Evolutionary conservation across 2,888 invertebrate species (phyloP), one percentile per base, ranked within the genome.

Genomic region (Cryptus armator): DNA sequence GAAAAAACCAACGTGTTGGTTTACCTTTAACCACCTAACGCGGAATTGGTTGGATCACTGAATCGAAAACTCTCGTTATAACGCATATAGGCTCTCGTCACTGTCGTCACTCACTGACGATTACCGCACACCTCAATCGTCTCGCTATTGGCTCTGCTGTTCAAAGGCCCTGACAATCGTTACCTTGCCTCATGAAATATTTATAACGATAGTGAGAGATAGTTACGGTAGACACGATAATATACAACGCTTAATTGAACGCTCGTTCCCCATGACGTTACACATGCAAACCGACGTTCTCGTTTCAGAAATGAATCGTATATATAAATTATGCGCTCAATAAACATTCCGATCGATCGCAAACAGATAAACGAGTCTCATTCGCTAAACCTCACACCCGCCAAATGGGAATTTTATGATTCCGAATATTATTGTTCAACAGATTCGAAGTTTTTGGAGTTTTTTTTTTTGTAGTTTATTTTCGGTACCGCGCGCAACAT

Each of bases 161-260:
- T 59, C 62, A 81, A 81, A 72, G 56, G 51, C 59, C 14, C 62
- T 62, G 72, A 67, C 46, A 64, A 83, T 81, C 24, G 68, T 77
- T 81, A 32, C 46, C 59, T 72, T 56, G 53, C 51, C 67, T 85
- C 59, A 81, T 85, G 74, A 74, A 85, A 86, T 85, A 85, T 85
- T 85, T 81, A 64, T 78, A 76, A 83, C 44, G 68, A 67, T 75
- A 64, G 66, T 75, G 53, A 70, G 37, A 43, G 16, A 75, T 67
- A 70, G 64, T 53, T 75, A 68, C 44, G 79, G 70, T 71, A 67
- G 66, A 71, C 67, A 66, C 71, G 81, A 76, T 82, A 77, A 76
- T 80, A 67, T 53, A 46, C 51, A 81, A 83, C 78, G 81, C 78
- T 85, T 86, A 85, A 85, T 86, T 83, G 83, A 76, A 64, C 64